These are phyloP conservation scores for Isotomurus palustris DNA, from an alignment of 2,888 invertebrate species.

Conservation along the genomic window DNA sequence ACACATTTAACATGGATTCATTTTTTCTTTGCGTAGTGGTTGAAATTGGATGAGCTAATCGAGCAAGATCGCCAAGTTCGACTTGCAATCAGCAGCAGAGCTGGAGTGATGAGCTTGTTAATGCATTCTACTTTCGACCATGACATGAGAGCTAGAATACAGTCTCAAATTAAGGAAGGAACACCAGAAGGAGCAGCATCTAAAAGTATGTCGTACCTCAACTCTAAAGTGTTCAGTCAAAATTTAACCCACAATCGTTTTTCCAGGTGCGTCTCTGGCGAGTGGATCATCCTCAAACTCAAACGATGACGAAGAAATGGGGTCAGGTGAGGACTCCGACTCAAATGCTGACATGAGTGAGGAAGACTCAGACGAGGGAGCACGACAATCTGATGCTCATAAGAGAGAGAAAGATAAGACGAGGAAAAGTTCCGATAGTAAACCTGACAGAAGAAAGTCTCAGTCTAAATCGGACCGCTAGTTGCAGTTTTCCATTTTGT, in stretches of 20 bases:
- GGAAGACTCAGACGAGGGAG: slow-evolving; percentile 15
- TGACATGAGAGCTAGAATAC: slow-evolving; percentile 67
- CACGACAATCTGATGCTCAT: not conserved
- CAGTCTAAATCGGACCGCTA: no score
- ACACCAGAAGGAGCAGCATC: no score
- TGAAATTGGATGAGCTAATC: slow-evolving; percentile 85
- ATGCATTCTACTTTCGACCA: slow-evolving; percentile 96
- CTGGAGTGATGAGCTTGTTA: slow-evolving; percentile 88
- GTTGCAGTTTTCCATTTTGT: no score
- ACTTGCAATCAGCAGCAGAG: slow-evolving; percentile 66
- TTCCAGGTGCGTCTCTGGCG: no score
- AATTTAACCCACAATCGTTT: not conserved
- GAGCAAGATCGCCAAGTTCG: slow-evolving; percentile 89
- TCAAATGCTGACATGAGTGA: no score
- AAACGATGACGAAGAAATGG: no score
- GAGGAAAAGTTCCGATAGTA: no score
- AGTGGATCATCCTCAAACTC: no score
- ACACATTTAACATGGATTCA: not conserved
- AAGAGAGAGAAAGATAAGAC: not conserved
- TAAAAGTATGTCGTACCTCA: not conserved
- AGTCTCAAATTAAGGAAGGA: slow-evolving; percentile 26
- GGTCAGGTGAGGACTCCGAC: no score
- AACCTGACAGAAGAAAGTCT: no score
- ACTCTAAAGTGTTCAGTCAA: not conserved
- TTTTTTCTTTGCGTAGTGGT: slow-evolving; percentile 67